Evolutionary conservation across 1,140 invertebrate genomes (phyloP), one percentile per base, ranked within the genome.

Genomic region (Anastrepha obliqua): DNA sequence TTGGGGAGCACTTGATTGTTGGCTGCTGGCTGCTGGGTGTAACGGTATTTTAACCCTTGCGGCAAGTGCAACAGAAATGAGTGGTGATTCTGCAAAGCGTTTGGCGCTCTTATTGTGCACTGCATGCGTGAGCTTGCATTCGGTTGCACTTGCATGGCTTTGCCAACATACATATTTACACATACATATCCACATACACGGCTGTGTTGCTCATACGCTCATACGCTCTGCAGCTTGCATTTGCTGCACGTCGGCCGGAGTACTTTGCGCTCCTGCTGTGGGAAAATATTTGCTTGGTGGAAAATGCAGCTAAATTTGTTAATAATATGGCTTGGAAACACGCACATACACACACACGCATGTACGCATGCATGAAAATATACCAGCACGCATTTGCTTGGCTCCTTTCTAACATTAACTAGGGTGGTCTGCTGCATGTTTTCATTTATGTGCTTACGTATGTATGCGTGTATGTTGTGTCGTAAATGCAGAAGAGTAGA

Each of bases 21-120:
- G 6, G 51, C 51, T 47, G 6, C 7, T 17, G 64, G 42, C 13
- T 55, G 20, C 17, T 81, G 47, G 17, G 70, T 81, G 74, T 81
- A 55, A 81, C 47, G 74, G 74, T 70, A 65, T 87, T 87, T 87
- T 87, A 87, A 87, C 86, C 86, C 86, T 87, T 87, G 62, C 64
- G 58, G 85, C 85, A 86, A 86, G 2, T 86, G 85, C 74, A 81
- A 81, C 47, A 74, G 39, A 47, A 39, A 67, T 39, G 29, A 13
- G 29, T 0, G 51, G 11, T 4, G 29, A n/a, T 20, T 20, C 64
- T 67, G 64, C 64, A 67, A 39, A 39, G 29, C 29, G 51, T 55
- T 55, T 11, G 51, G 51, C 51, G 51, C 2, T 55, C 51, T 1
- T 1, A 55, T 1, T 55, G 51, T 11, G 51, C 6, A 55, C 51